Base-by-base conservation (phyloP, 2,797 vertebrate species). In the Neomorphus geoffroyi region DNA sequence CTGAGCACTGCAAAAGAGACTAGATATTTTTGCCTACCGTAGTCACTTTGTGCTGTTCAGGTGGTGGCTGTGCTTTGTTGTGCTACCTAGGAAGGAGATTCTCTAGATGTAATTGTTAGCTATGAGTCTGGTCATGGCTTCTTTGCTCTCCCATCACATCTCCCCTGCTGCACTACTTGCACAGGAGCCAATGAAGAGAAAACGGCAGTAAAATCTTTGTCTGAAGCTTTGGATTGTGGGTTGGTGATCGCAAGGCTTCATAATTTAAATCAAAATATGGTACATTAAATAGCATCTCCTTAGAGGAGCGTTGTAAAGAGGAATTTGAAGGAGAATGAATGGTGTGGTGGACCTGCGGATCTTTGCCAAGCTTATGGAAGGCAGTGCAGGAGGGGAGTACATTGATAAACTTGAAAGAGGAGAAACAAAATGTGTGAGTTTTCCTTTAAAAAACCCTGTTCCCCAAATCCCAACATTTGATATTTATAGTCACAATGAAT, bases 401-500 rank as follows among this genome's bases (percentile, higher is more conserved):
- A 1, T 3, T 69, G 45, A 23, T 30, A n/a, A 41, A 57, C 72
- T 83, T 85, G 50, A 53, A 75, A 88, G 72, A 56, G 7, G 4
- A 79, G 7, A 48, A 73, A 66, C 4, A 60, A 70, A 86, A 80
- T 53, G 9, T 4, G 3, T 66, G n/a, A 60, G 6, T 69, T 65
- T 73, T 78, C 18, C 32, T 93, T 91, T 32, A 53, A 70, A 81
- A 77, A 75, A 30, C 1, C 1, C 65, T 26, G 7, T 51, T 93
- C 10, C 26, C n/a, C 33, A 53, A 58, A 71, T 62, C 64, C 50
- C 78, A 78, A 48, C n/a, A 33, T 75, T 72, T 81, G 86, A 93
- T 93, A 79, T 93, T 96, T 92, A 86, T 53, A 81, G 79, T 92
- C 85, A 80, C 87, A 83, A 62, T 88, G 89, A 91, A 72, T 56